These are phyloP conservation scores for Dendrolimus pini DNA, from an alignment of 2,888 invertebrate genomes.

Conservation along the genomic window DNA sequence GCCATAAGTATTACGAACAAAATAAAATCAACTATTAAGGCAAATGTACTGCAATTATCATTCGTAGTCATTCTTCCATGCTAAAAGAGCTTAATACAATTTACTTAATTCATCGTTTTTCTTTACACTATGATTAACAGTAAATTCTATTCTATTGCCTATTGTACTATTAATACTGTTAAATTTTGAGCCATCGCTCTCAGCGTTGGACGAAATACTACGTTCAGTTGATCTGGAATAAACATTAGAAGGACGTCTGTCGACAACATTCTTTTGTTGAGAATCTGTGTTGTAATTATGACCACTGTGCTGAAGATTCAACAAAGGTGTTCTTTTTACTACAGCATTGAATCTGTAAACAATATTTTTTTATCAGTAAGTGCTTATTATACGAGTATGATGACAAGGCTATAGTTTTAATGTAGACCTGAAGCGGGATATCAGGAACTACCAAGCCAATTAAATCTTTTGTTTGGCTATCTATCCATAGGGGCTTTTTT, in stretches of 20 bases:
- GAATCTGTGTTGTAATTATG: constrained; percentile 4
- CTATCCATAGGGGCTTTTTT: too few relatives aligned
- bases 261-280: background rate
- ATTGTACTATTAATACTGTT: background rate
- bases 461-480: too few relatives aligned
- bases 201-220: too few relatives aligned
- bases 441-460: too few relatives aligned
- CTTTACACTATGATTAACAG: background rate
- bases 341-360: constrained; percentile 51
- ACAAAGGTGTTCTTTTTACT: constrained; percentile 44
- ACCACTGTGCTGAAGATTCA: constrained; percentile 31
- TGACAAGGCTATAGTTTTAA: too few relatives aligned
- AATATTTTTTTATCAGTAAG: background rate
- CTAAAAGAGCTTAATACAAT: too few relatives aligned
- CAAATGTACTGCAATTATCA: too few relatives aligned
- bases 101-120: background rate
- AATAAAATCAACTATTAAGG: too few relatives aligned
- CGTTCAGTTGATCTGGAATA: background rate
- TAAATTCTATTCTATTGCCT: background rate
- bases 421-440: too few relatives aligned
- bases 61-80: too few relatives aligned
- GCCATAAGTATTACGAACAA: too few relatives aligned
- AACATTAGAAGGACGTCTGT: background rate
- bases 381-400: too few relatives aligned
- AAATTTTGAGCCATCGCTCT: background rate